Base-by-base conservation (phyloP, 35 echinoderm and acorn worm species). In the Apostichopus californicus region DNA sequence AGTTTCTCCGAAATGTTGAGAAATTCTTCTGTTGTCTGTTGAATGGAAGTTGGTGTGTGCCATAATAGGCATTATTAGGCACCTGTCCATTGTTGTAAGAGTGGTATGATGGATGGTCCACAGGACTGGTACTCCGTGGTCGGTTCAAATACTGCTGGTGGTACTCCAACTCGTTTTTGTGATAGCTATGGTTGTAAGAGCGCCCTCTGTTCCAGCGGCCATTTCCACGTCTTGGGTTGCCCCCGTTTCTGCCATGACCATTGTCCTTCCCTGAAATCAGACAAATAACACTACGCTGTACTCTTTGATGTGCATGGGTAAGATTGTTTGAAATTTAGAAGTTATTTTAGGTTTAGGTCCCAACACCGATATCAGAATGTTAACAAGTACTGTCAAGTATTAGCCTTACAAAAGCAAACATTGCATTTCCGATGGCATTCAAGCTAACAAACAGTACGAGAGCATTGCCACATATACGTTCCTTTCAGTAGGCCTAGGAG, bases 161-260 rank as follows among this genome's bases (percentile, higher is more conserved):
- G 77, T 91, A 78, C 17, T 91, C 77, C 89, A 91, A 13, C 5
- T 91, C 89, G 56, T 91, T 91, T 79, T 91, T 91, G 54, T 78
- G 77, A 26, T 91, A 91, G 17, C 15, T 17, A 54, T 91, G 12
- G 73, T 73, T 73, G 65, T 90, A 73, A 25, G 17, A 53, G 5
- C 89, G 15, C 73, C 34, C 46, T 57, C 77, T 77, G 68, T 91
- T 91, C 77, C 72, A 91, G 17, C 77, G 71, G 71, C 89, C 89
- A 60, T 59, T 53, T 22, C 89, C 72, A 21, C 22, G 34, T 57
- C 89, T 56, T 11, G n/a, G 17, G 14, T 59, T 77, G 24, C 87
- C 64, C 26, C 87, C 24, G 12, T 91, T 77, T 79, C 89, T 73
- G 34, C 18, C 13, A 57, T 91, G 79, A 78, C 77, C 89, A 56